Evolutionary conservation across 2,113 vertebrate species (phyloP).

Genomic region (Maccullochella peelii): DNA sequence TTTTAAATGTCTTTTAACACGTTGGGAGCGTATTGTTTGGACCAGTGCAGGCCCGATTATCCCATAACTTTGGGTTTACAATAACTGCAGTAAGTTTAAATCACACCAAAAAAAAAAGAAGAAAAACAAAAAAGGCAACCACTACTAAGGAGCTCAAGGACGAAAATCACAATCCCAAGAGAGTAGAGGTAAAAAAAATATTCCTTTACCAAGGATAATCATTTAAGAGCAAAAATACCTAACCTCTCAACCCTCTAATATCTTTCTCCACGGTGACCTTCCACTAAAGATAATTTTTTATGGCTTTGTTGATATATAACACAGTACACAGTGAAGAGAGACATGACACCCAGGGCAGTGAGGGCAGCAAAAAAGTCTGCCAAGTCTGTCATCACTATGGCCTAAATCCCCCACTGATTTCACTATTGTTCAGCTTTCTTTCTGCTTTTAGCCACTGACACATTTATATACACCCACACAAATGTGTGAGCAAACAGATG

Average conservation of each 20-base stretch:
- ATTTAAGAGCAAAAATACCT: slow-evolving; percentile 5
- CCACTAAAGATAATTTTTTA: slow-evolving; percentile 18
- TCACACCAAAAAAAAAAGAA: not conserved
- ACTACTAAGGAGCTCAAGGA: not conserved
- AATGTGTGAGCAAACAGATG: slow-evolving; percentile 10
- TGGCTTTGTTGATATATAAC: slow-evolving; percentile 27
- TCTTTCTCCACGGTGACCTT: slow-evolving; percentile 2
- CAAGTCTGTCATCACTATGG: slow-evolving; percentile 20
- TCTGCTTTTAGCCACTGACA: slow-evolving; percentile 13
- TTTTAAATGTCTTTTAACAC: not conserved
- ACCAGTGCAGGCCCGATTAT: not conserved
- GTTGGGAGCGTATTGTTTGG: not conserved
- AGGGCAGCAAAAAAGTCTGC: slow-evolving; percentile 27
- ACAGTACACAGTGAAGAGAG: slow-evolving; percentile 24
- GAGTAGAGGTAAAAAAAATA: not conserved
- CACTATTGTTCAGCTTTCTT: slow-evolving; percentile 9
- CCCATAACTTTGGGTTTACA: not conserved
- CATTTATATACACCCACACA: slow-evolving; percentile 8
- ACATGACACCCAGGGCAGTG: slow-evolving; percentile 14
- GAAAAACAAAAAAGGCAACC: not conserved
- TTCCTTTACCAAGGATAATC: not conserved
- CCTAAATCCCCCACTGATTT: not conserved
- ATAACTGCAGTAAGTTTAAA: not conserved
- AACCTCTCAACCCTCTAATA: not conserved
- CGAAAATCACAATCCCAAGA: not conserved